phyloP scores from a whole-genome alignment of 30 jellyfish, hydroid and myxozoan species.

The Sanderia malayensis region DNA sequence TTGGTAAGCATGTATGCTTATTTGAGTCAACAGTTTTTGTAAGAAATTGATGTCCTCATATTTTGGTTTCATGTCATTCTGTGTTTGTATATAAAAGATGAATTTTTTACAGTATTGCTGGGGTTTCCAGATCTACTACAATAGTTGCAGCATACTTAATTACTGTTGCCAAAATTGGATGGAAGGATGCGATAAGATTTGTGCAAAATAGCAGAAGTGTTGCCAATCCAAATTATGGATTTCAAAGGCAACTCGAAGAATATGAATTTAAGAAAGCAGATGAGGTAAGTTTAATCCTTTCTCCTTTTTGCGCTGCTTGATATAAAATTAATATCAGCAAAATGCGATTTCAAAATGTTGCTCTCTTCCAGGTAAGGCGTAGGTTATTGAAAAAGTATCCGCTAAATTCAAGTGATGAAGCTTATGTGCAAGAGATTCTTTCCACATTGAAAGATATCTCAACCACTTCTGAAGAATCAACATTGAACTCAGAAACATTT shows the following conservation, averaged over 20 bases:
- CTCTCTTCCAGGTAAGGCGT: slow-evolving; percentile 54
- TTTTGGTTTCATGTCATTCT: too few relatives aligned
- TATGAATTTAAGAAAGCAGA: slow-evolving; percentile 56
- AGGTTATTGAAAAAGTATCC: slow-evolving; percentile 38
- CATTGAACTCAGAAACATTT: slow-evolving; percentile 47
- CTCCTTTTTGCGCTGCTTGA: not conserved
- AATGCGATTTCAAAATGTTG: too few relatives aligned
- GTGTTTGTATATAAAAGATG: too few relatives aligned
- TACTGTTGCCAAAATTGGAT: slow-evolving; percentile 53
- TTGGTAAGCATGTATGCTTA: slow-evolving; percentile 67
- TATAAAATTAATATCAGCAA: too few relatives aligned
- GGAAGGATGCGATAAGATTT: slow-evolving; percentile 78
- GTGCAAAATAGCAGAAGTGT: slow-evolving; percentile 61
- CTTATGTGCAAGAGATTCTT: slow-evolving; percentile 19
- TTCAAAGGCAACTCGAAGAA: slow-evolving; percentile 75
- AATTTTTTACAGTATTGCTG: slow-evolving; percentile 81
- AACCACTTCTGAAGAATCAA: slow-evolving; percentile 23
- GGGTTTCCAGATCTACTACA: slow-evolving; percentile 84
- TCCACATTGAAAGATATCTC: slow-evolving; percentile 6
- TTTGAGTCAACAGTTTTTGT: too few relatives aligned
- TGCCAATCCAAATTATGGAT: slow-evolving; percentile 84
- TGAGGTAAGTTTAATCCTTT: slow-evolving; percentile 38
- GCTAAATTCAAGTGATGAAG: slow-evolving; percentile 54
- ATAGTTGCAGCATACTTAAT: slow-evolving; percentile 77
- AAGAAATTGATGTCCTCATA: too few relatives aligned